Conservation (phyloP, 1,140 invertebrate species). For the Dufourea novaeangliae region DNA sequence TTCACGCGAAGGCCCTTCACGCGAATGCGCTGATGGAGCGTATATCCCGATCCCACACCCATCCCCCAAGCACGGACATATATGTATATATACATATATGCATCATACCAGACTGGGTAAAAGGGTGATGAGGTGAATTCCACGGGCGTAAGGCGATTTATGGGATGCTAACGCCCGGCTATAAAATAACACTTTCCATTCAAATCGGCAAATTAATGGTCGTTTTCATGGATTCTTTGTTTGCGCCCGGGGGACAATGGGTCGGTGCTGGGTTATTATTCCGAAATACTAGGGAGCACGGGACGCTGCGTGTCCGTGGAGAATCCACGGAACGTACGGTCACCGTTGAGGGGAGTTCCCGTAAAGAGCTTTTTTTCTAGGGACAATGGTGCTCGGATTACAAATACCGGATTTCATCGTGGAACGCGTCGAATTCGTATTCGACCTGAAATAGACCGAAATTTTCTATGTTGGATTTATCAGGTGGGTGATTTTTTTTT, state of each 20-base stretch:
- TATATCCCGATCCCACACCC: no score
- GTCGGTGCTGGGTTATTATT: slow-evolving; percentile 70
- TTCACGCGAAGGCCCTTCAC: no score
- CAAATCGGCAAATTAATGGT: slow-evolving; percentile 77
- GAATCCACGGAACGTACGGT: slow-evolving; percentile 12
- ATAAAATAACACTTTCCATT: slow-evolving; percentile 78
- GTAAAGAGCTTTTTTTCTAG: neutral
- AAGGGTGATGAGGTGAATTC: slow-evolving; percentile 57
- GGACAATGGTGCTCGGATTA: neutral
- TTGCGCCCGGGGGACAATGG: slow-evolving; percentile 69
- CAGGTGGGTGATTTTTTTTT: no score
- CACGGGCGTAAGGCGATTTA: slow-evolving; percentile 66
- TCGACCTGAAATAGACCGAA: neutral
- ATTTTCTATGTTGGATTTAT: no score
- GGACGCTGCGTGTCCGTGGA: neutral
- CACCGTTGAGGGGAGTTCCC: neutral
- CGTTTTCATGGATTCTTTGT: slow-evolving; percentile 76
- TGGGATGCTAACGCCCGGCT: slow-evolving; percentile 69
- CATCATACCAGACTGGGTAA: slow-evolving; percentile 10
- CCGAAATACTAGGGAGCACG: slow-evolving; percentile 61
- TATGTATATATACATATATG: neutral
- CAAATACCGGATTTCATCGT: neutral
- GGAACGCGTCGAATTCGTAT: neutral
- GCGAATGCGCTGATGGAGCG: no score
- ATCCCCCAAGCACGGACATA: neutral